Base-by-base conservation (phyloP, 2,888 invertebrate genomes). In the Germaria angustata region DNA sequence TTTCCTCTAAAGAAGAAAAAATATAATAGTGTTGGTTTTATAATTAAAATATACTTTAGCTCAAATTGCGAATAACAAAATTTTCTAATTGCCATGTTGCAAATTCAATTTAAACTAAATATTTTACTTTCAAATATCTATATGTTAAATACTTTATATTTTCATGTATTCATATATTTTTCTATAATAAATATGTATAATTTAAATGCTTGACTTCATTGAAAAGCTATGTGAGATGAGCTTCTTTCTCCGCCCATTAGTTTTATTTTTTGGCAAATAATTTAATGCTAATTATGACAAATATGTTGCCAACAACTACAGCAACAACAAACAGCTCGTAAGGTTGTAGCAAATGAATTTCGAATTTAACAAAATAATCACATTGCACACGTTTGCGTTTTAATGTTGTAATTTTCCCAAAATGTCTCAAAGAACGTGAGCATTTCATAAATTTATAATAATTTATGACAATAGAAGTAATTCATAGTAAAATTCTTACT, bases 351-450 rank as follows among this genome's bases (percentile, higher is more conserved):
- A 66, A 80, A 80, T 80, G 65, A 80, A 80, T 59, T 80, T 80
- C 59, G 44, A 72, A 68, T 73, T 80, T 80, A 80, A 68, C 66
- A 79, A 69, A 79, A 82, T 79, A 82, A 82, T 82, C 71, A 76
- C 82, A 75, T 71, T 82, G 82, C 79, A 76, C 82, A 82, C 82
- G 82, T 82, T 79, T 79, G 79, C 79, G 79, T 79, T 82, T 79
- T 79, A 82, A 79, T 82, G 81, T 81, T 81, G 77, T 81, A 81
- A 81, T 81, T 81, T 78, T 66, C 68, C 22, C 72, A 77, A 81
- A 81, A 81, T 73, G 82, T 82, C 75, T 71, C 71, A 79, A 79
- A 76, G 79, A 82, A 82, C 79, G 81, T 82, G 81, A 82, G 75
- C 65, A 79, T 75, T 79, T 79, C 75, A 79, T 75, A 82, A 75